Conservation (phyloP, 2,797 vertebrate species). For the Argyrosomus regius region DNA sequence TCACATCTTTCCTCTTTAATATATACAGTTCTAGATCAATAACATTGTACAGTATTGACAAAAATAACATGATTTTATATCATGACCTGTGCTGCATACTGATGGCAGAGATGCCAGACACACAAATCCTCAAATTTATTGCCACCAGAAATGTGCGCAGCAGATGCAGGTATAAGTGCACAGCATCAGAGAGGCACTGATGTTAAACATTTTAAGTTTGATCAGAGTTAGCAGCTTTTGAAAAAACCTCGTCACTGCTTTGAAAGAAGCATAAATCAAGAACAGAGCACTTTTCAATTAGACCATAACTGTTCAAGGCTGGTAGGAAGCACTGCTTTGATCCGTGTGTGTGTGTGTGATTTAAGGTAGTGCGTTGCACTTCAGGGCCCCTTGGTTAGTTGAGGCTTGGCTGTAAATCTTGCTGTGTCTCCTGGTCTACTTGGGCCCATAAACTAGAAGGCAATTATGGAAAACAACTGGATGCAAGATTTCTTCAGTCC, state of each 20-base stretch:
- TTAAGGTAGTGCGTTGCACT: slow-evolving; percentile 63
- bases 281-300: slow-evolving; percentile 73
- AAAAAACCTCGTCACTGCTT: slow-evolving; percentile 46
- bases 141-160: not conserved
- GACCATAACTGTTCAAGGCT: slow-evolving; percentile 55
- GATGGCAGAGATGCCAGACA: not conserved
- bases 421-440: slow-evolving; percentile 60
- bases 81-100: not conserved
- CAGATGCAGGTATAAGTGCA: slow-evolving; percentile 14
- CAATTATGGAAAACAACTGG: slow-evolving; percentile 83
- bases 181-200: slow-evolving; percentile 14
- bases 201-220: slow-evolving; percentile 35
- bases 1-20: slow-evolving; percentile 9
- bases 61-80: not conserved
- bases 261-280: slow-evolving; percentile 60
- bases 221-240: slow-evolving; percentile 47
- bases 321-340: slow-evolving; percentile 59
- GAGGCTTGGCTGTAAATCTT: slow-evolving; percentile 68
- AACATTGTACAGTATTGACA: not conserved
- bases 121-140: not conserved
- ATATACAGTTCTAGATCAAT: not conserved
- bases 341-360: slow-evolving; percentile 32
- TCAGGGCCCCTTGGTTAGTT: slow-evolving; percentile 62
- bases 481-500: slow-evolving; percentile 71
- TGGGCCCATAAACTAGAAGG: slow-evolving; percentile 68